Percentiles rank a stretch among this genome's conserved stretches.
Conservation (phyloP, 2,888 invertebrate species). For the Hydrotaea diabolus region DNA sequence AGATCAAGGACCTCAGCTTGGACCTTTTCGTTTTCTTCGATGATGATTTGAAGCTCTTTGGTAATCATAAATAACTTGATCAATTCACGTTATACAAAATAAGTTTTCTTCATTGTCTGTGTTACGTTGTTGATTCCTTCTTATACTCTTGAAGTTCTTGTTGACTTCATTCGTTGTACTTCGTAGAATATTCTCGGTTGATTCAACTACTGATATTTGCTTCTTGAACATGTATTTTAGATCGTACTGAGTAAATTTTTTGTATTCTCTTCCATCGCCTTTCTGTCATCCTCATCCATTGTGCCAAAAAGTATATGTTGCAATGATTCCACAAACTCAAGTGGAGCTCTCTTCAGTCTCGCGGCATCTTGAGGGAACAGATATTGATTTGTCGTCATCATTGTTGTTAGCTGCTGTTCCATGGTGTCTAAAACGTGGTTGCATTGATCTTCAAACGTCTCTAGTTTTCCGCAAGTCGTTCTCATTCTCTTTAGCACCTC, state of each 20-base stretch:
- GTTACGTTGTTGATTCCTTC: neutral
- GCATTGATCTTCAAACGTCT: no score
- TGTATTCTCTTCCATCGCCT: neutral
- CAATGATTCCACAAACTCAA: neutral
- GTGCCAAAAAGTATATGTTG: slow-evolving; percentile 6
- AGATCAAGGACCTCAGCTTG: neutral
- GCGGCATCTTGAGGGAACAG: no score
- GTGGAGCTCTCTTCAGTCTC: no score
- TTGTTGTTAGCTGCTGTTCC: no score
- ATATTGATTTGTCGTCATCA: no score
- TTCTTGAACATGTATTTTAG: neutral
- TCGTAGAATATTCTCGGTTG: neutral
- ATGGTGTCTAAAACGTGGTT: no score
- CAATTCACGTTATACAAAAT: neutral
- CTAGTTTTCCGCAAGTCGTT: no score
- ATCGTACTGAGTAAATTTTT: slow-evolving; percentile 12
- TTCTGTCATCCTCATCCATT: neutral
- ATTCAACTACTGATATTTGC: neutral
- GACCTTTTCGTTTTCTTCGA: neutral
- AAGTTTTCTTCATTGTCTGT: neutral
- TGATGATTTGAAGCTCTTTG: neutral
- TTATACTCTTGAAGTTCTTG: neutral
- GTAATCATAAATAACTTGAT: neutral
- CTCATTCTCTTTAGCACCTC: no score
- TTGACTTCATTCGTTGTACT: neutral